phyloP scores from a whole-genome alignment of 1,140 invertebrate species.

The Adoxophyes honmai region DNA sequence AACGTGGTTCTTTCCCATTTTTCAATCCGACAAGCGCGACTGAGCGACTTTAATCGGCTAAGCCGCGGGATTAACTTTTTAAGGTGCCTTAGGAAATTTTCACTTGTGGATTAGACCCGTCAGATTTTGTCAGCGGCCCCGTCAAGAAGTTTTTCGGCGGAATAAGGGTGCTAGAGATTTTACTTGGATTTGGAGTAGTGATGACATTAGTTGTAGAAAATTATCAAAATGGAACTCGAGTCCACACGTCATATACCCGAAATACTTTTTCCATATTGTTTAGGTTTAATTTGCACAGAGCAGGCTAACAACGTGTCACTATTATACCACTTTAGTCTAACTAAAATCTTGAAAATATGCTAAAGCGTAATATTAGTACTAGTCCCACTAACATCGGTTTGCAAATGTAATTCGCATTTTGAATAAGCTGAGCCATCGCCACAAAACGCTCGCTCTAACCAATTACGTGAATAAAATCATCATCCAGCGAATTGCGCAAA shows the following conservation, averaged over 20 bases:
- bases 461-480: slow-evolving; percentile 14
- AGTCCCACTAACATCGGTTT: not conserved
- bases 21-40: slow-evolving; percentile 19
- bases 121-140: no score
- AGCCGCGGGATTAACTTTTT: slow-evolving; percentile 11
- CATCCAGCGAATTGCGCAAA: slow-evolving; percentile 10
- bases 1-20: slow-evolving; percentile 23
- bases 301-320: no score
- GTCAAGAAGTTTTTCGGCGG: no score
- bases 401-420: not conserved
- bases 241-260: no score
- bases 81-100: not conserved
- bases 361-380: not conserved
- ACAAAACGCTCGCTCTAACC: slow-evolving; percentile 4
- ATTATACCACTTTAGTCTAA: no score
- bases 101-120: not conserved
- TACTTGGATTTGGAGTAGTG: no score
- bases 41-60: slow-evolving; percentile 6
- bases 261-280: no score
- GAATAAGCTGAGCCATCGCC: not conserved
- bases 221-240: no score
- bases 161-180: no score
- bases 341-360: no score
- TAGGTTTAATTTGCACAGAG: no score
- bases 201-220: no score